Evolutionary conservation across 1,140 invertebrate species (phyloP), one percentile per base, ranked within the genome.

Genomic region (Platorchestia sp.): DNA sequence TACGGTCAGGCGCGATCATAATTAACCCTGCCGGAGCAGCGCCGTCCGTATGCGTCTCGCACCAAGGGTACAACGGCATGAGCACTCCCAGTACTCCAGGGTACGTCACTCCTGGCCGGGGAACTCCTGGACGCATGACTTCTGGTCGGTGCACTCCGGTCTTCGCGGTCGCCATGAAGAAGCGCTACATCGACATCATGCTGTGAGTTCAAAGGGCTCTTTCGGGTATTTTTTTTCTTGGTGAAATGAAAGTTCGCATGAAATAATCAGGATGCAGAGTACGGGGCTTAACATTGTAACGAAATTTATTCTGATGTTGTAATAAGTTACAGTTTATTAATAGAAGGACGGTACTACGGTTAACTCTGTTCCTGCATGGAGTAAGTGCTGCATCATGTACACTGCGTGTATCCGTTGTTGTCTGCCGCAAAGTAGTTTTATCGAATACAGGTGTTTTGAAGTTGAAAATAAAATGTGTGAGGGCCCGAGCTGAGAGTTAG

Each of bases 151-250:
- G 91, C 45, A 93, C 91, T 10, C 91, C 91, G 3, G 91, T 93
- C 36, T 93, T 93, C 45, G 40, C 91, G 40, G 40, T n/a, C 22
- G 91, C 91, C 40, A 45, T 45, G 43, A 93, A 93, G 45, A 93
- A 93, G 40, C 91, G 91, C 43, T 93, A 93, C 91, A 36, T 93
- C 91, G 91, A 93, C 91, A 93, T 93, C 16, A 47, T 93, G 45
- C 91, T 93, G 91, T 93, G 40, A 93, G 91, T 93, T 44, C 5
- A 19, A 27, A 19, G n/a, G 10, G 3, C 41, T 89, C 27, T 36
- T 36, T 22, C 10, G 10, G 59, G 1, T 3, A 27, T 36, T 75
- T 75, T 75, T 1, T 75, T 75, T 36, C 59, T 22, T 27, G 14
- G 36, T 22, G 27, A 19, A 10, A 22, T 75, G 10, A 75, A 75